Conservation (phyloP, 1,140 invertebrate species). For the Sipha flava region DNA sequence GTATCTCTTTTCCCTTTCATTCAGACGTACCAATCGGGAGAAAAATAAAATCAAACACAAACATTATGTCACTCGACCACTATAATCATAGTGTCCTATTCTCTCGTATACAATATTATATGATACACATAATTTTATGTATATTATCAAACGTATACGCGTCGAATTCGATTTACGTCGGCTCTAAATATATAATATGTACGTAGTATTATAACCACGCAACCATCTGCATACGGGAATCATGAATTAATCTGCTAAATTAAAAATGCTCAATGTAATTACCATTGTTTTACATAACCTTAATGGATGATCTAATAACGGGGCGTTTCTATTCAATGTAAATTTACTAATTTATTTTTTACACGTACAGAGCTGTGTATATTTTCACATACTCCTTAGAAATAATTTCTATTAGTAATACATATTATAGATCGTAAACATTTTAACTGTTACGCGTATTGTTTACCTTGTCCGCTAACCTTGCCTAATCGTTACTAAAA, state of each 20-base stretch:
- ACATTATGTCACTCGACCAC: neutral
- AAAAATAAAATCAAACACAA: neutral
- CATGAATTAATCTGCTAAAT: neutral
- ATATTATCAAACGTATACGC: neutral
- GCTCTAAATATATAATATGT: neutral
- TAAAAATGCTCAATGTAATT: neutral
- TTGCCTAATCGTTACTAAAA: too few relatives aligned
- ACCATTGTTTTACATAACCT: neutral
- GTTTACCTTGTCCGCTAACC: too few relatives aligned
- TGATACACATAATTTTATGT: too few relatives aligned
- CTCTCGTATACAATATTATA: too few relatives aligned
- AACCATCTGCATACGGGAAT: neutral
- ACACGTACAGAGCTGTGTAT: neutral
- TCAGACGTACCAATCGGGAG: neutral
- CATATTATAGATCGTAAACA: too few relatives aligned
- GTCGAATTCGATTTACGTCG: neutral
- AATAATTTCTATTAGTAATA: too few relatives aligned
- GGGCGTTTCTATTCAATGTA: slow-evolving; percentile 12
- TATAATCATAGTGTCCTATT: too few relatives aligned
- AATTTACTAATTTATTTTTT: neutral
- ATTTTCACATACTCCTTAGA: neutral
- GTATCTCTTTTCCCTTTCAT: neutral
- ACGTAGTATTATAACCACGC: neutral
- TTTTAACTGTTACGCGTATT: too few relatives aligned
- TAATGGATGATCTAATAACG: neutral